Conservation (phyloP, 2,113 vertebrate genomes). For the Arvicanthis niloticus region DNA sequence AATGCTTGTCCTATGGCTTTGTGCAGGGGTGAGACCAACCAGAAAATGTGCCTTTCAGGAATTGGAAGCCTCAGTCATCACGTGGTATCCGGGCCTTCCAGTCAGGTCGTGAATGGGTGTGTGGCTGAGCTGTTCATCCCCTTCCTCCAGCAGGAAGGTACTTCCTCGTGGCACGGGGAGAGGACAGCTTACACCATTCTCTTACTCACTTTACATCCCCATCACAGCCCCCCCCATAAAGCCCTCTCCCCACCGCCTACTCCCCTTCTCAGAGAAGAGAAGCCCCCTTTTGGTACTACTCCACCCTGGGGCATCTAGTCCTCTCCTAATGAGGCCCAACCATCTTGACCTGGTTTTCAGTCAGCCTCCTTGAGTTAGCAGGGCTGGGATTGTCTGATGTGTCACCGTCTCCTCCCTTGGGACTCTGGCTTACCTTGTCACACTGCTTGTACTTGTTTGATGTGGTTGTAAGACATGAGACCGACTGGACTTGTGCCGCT, state of each 20-base stretch:
- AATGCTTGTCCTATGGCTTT: background rate
- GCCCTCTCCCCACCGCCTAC: no score
- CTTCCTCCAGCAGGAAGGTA: conserved; percentile 98
- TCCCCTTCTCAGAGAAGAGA: no score
- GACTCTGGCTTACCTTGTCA: background rate
- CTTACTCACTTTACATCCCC: no score
- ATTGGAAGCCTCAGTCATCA: conserved; percentile 96
- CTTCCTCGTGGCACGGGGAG: background rate
- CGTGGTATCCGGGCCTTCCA: conserved; percentile 93
- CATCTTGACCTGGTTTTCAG: background rate
- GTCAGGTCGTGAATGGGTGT: conserved; percentile 91
- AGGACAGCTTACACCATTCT: background rate
- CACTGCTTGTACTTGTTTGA: background rate
- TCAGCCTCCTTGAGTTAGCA: background rate
- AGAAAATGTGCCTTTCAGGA: conserved; percentile 86
- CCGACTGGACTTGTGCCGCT: conserved; percentile 57
- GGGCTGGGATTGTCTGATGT: background rate
- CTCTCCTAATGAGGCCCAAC: no score
- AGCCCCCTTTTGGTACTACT: no score
- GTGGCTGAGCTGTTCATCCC: conserved; percentile 95
- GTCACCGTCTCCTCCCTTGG: background rate
- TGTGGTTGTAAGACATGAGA: background rate
- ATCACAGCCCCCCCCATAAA: no score
- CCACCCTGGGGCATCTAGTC: no score
- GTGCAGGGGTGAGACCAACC: background rate